Evolutionary conservation across 1,140 invertebrate genomes (phyloP).

Genomic region (Leptopilina clavipes): DNA sequence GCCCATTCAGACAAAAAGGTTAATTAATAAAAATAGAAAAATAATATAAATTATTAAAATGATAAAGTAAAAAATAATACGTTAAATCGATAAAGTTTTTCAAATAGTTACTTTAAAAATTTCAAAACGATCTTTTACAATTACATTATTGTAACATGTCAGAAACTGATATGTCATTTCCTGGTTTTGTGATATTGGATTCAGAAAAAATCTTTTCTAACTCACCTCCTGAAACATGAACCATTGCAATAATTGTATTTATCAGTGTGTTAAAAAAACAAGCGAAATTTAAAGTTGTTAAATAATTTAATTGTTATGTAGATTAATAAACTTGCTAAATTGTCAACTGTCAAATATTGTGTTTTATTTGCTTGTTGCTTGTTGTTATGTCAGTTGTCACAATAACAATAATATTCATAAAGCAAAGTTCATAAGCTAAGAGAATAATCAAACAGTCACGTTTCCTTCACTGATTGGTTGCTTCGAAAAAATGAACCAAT

Average conservation of each 20-base stretch:
- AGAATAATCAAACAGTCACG: background rate
- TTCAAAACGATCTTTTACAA: too few relatives aligned
- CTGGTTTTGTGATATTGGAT: background rate
- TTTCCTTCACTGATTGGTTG: background rate
- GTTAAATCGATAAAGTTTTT: too few relatives aligned
- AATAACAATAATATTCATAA: background rate
- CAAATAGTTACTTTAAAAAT: too few relatives aligned
- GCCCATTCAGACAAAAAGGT: too few relatives aligned
- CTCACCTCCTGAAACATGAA: constrained; percentile 41
- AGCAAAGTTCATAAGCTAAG: background rate
- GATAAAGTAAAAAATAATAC: too few relatives aligned
- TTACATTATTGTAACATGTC: background rate
- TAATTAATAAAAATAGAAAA: too few relatives aligned
- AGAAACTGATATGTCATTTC: background rate
- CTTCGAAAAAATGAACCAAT: background rate
- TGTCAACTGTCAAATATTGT: background rate
- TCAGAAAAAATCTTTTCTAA: constrained; percentile 30
- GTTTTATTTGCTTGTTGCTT: background rate
- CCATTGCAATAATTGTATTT: constrained; percentile 35
- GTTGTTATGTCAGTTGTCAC: too few relatives aligned
- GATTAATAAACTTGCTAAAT: background rate
- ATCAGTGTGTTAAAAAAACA: background rate
- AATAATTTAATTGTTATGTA: background rate
- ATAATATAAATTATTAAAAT: too few relatives aligned
- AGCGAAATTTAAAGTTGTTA: background rate